phyloP scores from a whole-genome alignment of 2,113 vertebrate species.

The Montifringilla adamsi region DNA sequence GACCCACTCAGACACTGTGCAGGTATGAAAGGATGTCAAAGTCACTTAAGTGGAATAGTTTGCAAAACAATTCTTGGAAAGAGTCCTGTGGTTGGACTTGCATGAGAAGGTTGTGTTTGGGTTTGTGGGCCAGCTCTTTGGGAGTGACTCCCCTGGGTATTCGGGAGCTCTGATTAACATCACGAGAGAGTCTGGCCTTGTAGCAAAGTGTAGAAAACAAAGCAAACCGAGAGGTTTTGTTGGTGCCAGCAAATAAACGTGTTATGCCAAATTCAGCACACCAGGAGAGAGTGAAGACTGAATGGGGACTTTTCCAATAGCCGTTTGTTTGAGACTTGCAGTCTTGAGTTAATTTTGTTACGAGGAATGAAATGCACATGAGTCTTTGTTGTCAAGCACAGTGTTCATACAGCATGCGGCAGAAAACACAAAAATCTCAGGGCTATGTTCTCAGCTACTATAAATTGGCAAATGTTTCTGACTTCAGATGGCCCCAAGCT shows the following conservation, averaged over 20 bases:
- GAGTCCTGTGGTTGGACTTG: background rate
- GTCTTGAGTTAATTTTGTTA: constrained; percentile 27
- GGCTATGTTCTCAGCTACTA: constrained; percentile 47
- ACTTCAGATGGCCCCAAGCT: constrained; percentile 14
- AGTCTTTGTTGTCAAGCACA: constrained; percentile 24
- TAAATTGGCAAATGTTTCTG: constrained; percentile 37
- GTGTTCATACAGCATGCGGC: background rate
- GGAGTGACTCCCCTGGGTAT: background rate
- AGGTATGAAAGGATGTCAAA: constrained; percentile 18
- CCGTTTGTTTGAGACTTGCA: background rate
- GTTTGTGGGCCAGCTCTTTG: background rate
- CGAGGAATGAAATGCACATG: background rate
- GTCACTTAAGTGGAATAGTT: constrained; percentile 49
- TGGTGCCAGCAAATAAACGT: constrained; percentile 27
- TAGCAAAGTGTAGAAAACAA: background rate
- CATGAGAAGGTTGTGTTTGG: background rate
- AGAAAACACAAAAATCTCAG: constrained; percentile 52
- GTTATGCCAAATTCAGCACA: constrained; percentile 40
- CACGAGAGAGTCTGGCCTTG: background rate
- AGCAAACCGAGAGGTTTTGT: background rate
- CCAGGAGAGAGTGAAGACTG: constrained; percentile 33
- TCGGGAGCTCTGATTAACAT: constrained; percentile 8
- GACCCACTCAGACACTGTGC: constrained; percentile 60
- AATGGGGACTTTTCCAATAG: constrained; percentile 10
- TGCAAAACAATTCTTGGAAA: background rate